Percentiles rank a stretch among this genome's conserved stretches.
Evolutionary conservation across 1,140 invertebrate genomes (phyloP).

Genomic region (Stratiolaelaps scimitus): DNA sequence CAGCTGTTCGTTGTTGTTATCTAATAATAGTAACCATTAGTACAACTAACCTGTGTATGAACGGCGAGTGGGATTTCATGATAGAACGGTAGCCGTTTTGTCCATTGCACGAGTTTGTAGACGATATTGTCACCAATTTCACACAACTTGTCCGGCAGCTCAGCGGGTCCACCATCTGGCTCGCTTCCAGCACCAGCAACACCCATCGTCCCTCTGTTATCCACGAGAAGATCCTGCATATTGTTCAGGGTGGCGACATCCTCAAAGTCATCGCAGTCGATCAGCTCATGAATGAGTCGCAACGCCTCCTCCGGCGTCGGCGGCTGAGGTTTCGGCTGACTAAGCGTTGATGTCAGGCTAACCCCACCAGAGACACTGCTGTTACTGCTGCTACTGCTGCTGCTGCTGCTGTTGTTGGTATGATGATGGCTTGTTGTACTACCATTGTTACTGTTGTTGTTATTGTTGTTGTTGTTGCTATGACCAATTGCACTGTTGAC

Average conservation of each 20-base stretch:
- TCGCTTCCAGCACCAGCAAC: constrained; percentile 57
- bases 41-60: constrained; percentile 38
- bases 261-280: constrained; percentile 88
- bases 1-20: too few relatives aligned
- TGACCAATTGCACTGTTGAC: too few relatives aligned
- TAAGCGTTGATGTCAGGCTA: background rate
- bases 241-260: constrained; percentile 67
- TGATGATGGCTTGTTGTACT: too few relatives aligned
- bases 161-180: constrained; percentile 72
- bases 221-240: constrained; percentile 33
- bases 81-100: constrained; percentile 90
- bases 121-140: constrained; percentile 90
- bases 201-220: constrained; percentile 31
- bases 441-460: too few relatives aligned
- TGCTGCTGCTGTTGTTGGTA: too few relatives aligned
- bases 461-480: too few relatives aligned
- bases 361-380: background rate
- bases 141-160: constrained; percentile 78
- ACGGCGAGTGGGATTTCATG: constrained; percentile 80
- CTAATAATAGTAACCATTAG: too few relatives aligned
- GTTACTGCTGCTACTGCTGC: constrained; percentile 18
- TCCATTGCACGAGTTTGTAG: constrained; percentile 95
- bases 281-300: constrained; percentile 72
- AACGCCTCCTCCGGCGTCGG: constrained; percentile 64
- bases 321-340: background rate